Evolutionary conservation across 2,797 vertebrate species (phyloP).

Genomic region (Cyclura pinguis): DNA sequence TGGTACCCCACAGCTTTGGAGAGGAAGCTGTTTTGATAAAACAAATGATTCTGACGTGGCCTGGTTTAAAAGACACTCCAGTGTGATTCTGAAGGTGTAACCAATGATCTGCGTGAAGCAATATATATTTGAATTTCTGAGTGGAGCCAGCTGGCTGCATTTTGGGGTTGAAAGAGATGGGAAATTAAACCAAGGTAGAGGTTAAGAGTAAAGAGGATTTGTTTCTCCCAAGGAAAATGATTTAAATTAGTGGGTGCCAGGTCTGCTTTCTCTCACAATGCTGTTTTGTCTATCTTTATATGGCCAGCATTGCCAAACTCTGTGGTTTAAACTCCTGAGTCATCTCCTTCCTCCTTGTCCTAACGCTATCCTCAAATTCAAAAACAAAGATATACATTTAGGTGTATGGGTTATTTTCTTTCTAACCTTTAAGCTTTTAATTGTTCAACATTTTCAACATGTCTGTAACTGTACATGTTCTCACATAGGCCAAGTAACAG

Average conservation of each 20-base stretch:
- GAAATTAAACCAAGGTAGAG: constrained; percentile 47
- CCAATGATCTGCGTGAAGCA: constrained; percentile 10
- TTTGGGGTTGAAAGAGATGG: constrained; percentile 32
- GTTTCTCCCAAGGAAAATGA: constrained; percentile 39
- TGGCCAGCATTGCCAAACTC: constrained; percentile 13
- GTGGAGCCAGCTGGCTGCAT: neutral
- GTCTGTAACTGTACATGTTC: neutral
- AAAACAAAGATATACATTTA: constrained; percentile 14
- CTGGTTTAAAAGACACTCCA: constrained; percentile 41
- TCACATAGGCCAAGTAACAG: neutral
- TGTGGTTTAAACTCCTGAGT: constrained; percentile 14
- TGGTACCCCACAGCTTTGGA: neutral
- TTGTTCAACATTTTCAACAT: constrained; percentile 28
- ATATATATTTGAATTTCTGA: neutral
- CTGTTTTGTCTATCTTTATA: constrained; percentile 44
- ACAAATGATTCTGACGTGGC: constrained; percentile 47
- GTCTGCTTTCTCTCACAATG: constrained; percentile 29
- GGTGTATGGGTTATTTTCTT: neutral
- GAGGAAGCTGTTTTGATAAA: constrained; percentile 61
- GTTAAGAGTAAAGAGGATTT: constrained; percentile 14
- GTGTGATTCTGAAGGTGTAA: neutral
- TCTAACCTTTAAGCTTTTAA: constrained; percentile 4
- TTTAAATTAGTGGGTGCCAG: constrained; percentile 38
- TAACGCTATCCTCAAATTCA: constrained; percentile 13
- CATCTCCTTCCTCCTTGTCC: constrained; percentile 11